Evolutionary conservation across 2,113 vertebrate genomes (phyloP).

Genomic region (Microtus richardsoni): DNA sequence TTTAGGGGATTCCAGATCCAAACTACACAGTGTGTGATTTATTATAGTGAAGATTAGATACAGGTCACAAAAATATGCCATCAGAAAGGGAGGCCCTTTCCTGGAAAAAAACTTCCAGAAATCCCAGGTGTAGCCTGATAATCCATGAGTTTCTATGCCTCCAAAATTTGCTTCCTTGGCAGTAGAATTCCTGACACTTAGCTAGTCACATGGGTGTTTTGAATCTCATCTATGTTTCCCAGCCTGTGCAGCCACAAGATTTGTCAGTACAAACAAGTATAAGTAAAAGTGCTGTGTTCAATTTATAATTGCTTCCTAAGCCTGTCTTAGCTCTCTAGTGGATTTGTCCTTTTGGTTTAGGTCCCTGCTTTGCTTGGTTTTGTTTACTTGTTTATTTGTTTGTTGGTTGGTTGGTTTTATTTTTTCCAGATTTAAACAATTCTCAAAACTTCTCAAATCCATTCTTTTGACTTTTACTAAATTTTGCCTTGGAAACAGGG

Average conservation of each 20-base stretch:
- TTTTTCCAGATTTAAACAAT: not conserved
- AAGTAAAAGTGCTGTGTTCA: not conserved
- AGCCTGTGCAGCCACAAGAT: not conserved
- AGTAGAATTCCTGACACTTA: not conserved
- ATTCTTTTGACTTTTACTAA: not conserved
- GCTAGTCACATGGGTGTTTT: not conserved
- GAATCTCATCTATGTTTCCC: not conserved
- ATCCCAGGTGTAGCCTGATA: not conserved
- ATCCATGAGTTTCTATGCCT: not conserved
- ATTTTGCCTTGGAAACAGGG: not conserved
- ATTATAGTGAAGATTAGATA: not conserved
- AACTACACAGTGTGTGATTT: not conserved
- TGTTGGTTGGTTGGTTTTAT: not conserved
- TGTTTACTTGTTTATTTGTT: not conserved
- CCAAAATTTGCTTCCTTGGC: not conserved
- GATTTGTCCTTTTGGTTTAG: not conserved
- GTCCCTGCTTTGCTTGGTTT: not conserved
- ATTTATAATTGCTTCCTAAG: not conserved
- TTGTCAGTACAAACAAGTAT: not conserved
- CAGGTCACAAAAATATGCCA: not conserved
- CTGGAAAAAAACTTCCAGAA: not conserved
- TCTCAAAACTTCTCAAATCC: slow-evolving; percentile 20
- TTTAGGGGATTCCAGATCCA: not conserved
- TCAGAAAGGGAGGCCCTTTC: not conserved
- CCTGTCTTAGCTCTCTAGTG: not conserved